Conservation (phyloP, 1,140 invertebrate species). For the Hypsibius dujardini region DNA sequence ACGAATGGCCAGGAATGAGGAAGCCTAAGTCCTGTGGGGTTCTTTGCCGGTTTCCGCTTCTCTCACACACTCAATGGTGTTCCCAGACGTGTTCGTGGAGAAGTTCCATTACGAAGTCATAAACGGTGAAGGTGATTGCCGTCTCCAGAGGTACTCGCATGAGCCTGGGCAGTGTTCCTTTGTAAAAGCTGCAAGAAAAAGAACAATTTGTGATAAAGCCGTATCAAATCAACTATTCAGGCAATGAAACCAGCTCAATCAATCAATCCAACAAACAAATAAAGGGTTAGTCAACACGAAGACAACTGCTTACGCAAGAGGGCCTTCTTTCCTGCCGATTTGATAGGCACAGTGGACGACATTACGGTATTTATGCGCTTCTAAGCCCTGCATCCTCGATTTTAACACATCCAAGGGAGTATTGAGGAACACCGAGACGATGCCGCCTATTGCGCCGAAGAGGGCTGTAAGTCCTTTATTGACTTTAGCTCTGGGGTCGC, state of each 20-base stretch:
- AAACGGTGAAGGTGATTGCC: neutral
- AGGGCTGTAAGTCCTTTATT: neutral
- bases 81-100: conserved; percentile 5
- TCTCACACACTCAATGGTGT: too few species aligned
- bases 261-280: too few species aligned
- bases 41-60: too few species aligned
- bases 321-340: neutral
- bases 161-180: neutral
- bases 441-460: neutral
- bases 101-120: conserved; percentile 9
- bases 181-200: neutral
- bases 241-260: too few species aligned
- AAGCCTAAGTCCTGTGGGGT: too few species aligned
- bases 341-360: neutral
- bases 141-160: conserved; percentile 5
- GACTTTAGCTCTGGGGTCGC: neutral
- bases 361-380: conserved; percentile 1
- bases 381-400: neutral
- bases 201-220: neutral
- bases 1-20: too few species aligned
- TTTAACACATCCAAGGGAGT: conserved; percentile 1
- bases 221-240: too few species aligned
- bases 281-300: too few species aligned
- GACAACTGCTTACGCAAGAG: neutral
- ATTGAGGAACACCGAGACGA: neutral